A percentile compares a stretch with the other conserved stretches of the same genome.
These are phyloP conservation scores for Palythoa grandis DNA, from an alignment of 92 coral and sea anemone genomes.

Conservation along the genomic window DNA sequence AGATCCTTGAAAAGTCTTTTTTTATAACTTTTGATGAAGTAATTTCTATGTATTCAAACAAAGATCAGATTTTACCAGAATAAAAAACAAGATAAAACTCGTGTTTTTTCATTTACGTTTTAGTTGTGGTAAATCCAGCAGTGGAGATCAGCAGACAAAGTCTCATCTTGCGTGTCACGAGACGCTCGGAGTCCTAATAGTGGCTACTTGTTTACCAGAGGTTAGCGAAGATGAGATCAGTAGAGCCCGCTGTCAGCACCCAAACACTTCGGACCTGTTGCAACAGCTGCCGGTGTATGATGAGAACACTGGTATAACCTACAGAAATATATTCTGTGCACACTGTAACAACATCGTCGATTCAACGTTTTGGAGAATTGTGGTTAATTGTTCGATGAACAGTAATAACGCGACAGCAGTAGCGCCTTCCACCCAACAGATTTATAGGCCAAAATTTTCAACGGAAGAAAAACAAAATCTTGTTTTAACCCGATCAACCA, in stretches of 20 bases:
- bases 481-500: background rate
- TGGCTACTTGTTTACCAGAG: background rate
- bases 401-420: background rate
- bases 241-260: constrained; percentile 15
- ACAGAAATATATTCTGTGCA: constrained; percentile 37
- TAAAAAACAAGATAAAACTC: background rate
- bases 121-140: constrained; percentile 23
- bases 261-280: constrained; percentile 23
- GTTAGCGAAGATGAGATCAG: background rate
- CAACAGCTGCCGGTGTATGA: constrained; percentile 31
- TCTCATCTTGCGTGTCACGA: constrained; percentile 6
- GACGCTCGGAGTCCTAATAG: background rate
- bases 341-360: constrained; percentile 13
- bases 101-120: background rate
- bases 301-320: background rate
- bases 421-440: background rate
- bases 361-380: constrained; percentile 24
- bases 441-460: background rate
- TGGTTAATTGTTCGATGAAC: constrained; percentile 9
- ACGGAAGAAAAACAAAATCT: background rate
- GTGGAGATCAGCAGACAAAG: background rate
- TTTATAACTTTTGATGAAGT: no score
- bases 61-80: background rate
- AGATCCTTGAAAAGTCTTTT: no score
- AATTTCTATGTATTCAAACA: no score